A percentile compares a stretch with the other conserved stretches of the same genome.
Conservation (phyloP, 2,888 invertebrate species). For the Dascillus cervinus region DNA sequence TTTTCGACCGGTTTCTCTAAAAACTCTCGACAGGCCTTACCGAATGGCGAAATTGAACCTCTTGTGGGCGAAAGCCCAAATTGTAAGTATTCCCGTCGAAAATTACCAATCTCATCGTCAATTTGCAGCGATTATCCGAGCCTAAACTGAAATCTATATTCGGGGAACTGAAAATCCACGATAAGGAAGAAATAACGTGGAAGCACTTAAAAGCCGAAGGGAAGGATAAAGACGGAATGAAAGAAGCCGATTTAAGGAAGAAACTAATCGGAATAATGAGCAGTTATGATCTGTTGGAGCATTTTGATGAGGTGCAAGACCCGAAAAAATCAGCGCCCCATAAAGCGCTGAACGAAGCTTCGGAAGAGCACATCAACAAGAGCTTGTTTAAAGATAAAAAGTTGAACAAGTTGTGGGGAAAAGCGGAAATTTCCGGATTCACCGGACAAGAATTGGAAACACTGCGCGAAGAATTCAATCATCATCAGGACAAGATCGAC, state of each 20-base stretch:
- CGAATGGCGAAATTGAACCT: slow-evolving; percentile 86
- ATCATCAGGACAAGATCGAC: slow-evolving; percentile 89
- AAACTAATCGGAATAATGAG: slow-evolving; percentile 78
- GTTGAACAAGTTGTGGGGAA: slow-evolving; percentile 81
- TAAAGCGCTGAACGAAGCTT: slow-evolving; percentile 41
- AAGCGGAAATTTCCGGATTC: slow-evolving; percentile 84
- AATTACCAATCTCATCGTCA: neutral
- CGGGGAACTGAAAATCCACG: slow-evolving; percentile 84
- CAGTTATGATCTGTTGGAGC: slow-evolving; percentile 70
- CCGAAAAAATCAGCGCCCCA: slow-evolving; percentile 49
- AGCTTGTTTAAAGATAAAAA: slow-evolving; percentile 85
- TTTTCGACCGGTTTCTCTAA: slow-evolving; percentile 44
- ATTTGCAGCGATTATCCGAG: slow-evolving; percentile 51
- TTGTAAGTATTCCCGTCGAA: too few species aligned
- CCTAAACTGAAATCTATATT: slow-evolving; percentile 78
- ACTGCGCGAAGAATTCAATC: slow-evolving; percentile 79
- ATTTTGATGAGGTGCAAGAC: slow-evolving; percentile 58
- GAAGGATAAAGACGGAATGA: slow-evolving; percentile 78
- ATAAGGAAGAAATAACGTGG: slow-evolving; percentile 81
- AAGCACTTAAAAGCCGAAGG: slow-evolving; percentile 78
- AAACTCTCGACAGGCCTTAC: slow-evolving; percentile 74
- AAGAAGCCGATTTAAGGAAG: slow-evolving; percentile 71
- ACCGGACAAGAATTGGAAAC: slow-evolving; percentile 73
- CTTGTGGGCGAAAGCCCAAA: slow-evolving; percentile 84
- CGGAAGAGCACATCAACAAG: slow-evolving; percentile 60